Base-by-base conservation (phyloP, 1,140 invertebrate genomes). In the Diabrotica virgifera region DNA sequence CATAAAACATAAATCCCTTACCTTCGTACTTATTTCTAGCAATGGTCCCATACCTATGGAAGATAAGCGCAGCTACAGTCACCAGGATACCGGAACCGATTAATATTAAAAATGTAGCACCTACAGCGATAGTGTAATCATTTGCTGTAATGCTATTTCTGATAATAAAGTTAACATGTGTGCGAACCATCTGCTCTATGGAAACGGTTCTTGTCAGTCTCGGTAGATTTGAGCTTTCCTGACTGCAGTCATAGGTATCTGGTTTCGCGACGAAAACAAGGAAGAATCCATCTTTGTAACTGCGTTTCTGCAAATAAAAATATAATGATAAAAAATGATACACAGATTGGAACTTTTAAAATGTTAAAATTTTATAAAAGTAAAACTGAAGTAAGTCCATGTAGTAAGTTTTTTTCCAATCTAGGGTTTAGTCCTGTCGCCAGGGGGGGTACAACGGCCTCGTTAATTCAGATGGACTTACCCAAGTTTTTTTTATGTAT, bases 231-330 rank as follows among this genome's bases (percentile, higher is more conserved):
- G 65, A 61, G 69, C 50, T 65, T 74, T 72, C 62, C 73, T 61
- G 83, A 59, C 81, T 81, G 74, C 93, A 95, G 52, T 88, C 86
- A 5, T 80, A 83, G 70, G 94, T 90, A 54, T 88, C 87, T 0
- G 87, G 85, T 80, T 92, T 90, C 50, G 92, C 86, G 14, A 93
- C 88, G 70, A 94, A 85, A 1, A 94, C 90, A 37, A 94, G 82
- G 77, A 90, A 94, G 76, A 94, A 91, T 9, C 90, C 90, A 35
- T 82, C 66, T 0, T 86, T 86, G 75, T 85, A 90, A 36, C 82
- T 79, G 53, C 81, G 78, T 83, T 83, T 85, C 88, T 90, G 74
- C 4, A 82, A 82, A 67, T 52, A 36, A 54, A 52, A 59, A 51
- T 14, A 37, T n/a, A 58, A 12, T 58, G 24, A 24, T 4, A 24